A percentile compares a stretch with the other conserved stretches of the same genome.
Evolutionary conservation across 1,140 invertebrate species (phyloP).

Genomic region (Caenorhabditis tropicalis): DNA sequence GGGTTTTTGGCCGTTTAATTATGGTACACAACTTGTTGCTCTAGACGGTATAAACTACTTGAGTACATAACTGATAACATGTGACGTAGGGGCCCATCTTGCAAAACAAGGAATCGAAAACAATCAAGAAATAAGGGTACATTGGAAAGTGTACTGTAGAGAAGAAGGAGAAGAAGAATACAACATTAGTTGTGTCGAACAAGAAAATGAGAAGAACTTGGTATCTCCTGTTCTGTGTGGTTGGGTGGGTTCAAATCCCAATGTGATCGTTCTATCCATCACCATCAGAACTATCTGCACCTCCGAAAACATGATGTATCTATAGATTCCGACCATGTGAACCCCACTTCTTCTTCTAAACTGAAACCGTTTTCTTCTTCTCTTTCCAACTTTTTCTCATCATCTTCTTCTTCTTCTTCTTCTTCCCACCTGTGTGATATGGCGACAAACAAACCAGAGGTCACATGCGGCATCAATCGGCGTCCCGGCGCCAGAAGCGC

Average conservation of each 20-base stretch:
- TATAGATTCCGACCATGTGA: neutral
- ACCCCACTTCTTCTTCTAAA: neutral
- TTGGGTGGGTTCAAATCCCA: neutral
- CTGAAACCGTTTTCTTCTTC: conserved; percentile 33
- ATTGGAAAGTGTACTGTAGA: too few species aligned
- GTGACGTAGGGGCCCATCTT: too few species aligned
- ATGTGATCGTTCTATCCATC: conserved; percentile 3
- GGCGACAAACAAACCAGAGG: conserved; percentile 40
- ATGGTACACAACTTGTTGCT: too few species aligned
- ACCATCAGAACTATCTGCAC: neutral
- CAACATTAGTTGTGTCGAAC: too few species aligned
- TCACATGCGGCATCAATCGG: conserved; percentile 27
- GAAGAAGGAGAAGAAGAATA: too few species aligned
- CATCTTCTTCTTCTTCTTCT: neutral
- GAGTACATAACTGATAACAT: too few species aligned
- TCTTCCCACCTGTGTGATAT: conserved; percentile 39
- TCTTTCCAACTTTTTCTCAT: neutral
- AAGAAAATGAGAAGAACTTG: too few species aligned
- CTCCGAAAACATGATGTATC: neutral
- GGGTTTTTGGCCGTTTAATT: too few species aligned
- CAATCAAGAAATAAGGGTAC: too few species aligned
- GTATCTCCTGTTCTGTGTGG: too few species aligned
- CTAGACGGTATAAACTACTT: too few species aligned
- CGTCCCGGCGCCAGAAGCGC: conserved; percentile 38
- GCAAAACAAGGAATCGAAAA: too few species aligned